phyloP scores from a whole-genome alignment of 1,140 invertebrate species.

The Drosophila jambulina region DNA sequence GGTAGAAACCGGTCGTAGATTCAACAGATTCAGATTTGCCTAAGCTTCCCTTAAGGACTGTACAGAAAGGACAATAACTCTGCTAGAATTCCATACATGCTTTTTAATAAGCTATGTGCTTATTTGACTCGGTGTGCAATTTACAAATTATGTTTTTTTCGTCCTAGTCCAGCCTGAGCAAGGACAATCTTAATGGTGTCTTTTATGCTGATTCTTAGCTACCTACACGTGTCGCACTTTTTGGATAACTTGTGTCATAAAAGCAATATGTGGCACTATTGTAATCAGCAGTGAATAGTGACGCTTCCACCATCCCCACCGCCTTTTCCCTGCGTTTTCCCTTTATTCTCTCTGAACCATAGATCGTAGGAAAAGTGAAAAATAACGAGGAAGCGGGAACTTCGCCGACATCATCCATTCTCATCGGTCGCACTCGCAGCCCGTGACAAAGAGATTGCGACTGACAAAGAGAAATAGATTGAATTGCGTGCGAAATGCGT shows the following conservation, averaged over 20 bases:
- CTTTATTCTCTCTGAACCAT: not conserved
- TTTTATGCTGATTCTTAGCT: slow-evolving; percentile 14
- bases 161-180: not conserved
- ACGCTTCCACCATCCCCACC: slow-evolving; percentile 1
- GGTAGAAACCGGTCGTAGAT: too few species aligned
- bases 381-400: slow-evolving; percentile 15
- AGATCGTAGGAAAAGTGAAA: slow-evolving; percentile 5
- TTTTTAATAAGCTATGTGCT: not conserved
- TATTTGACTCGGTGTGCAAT: not conserved
- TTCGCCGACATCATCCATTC: slow-evolving; percentile 66
- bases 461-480: slow-evolving; percentile 77
- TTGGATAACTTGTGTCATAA: slow-evolving; percentile 24
- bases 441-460: slow-evolving; percentile 74
- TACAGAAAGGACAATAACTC: too few species aligned
- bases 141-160: not conserved
- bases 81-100: not conserved
- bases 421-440: slow-evolving; percentile 48
- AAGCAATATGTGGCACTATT: slow-evolving; percentile 66
- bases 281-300: slow-evolving; percentile 42
- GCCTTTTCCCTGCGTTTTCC: not conserved
- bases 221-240: slow-evolving; percentile 17
- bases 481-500: slow-evolving; percentile 82
- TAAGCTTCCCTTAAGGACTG: too few species aligned
- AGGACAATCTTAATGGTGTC: not conserved
- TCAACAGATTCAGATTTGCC: not conserved